Evolutionary conservation across 1,140 invertebrate genomes (phyloP).

Genomic region (Drosophila virilis): DNA sequence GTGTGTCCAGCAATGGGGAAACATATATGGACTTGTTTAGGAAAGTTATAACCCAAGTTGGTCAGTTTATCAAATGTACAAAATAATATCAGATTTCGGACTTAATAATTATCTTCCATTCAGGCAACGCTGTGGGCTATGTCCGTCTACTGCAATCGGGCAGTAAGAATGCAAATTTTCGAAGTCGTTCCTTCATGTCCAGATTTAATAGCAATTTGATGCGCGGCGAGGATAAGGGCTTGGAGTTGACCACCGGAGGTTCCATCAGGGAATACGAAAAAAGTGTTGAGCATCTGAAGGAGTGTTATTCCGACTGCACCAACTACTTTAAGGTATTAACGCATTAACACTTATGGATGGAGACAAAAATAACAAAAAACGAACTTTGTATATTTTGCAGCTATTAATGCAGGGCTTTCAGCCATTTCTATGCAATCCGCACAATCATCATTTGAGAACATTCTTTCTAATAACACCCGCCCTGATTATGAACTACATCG

Average conservation of each 20-base stretch:
- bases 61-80: conserved; percentile 81
- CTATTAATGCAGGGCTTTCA: conserved; percentile 97
- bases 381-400: conserved; percentile 81
- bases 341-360: too few species aligned
- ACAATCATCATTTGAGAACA: conserved; percentile 96
- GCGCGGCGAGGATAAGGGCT: conserved; percentile 86
- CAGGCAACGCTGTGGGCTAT: conserved; percentile 98
- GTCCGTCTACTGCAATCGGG: conserved; percentile 97
- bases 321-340: conserved; percentile 94
- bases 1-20: conserved; percentile 91
- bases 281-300: conserved; percentile 86
- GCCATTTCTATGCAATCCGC: conserved; percentile 92
- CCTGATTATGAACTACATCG: conserved; percentile 97
- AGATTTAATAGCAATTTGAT: conserved; percentile 88
- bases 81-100: neutral
- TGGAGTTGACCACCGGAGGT: conserved; percentile 70
- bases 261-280: conserved; percentile 62
- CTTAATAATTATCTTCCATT: conserved; percentile 20
- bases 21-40: conserved; percentile 97
- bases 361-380: too few species aligned
- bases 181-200: conserved; percentile 95
- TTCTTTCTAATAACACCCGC: conserved; percentile 98
- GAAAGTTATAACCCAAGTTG: conserved; percentile 96
- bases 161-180: conserved; percentile 95
- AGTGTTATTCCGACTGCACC: conserved; percentile 96